Conservation (phyloP, 2,113 vertebrate genomes). For the Malurus elegans region DNA sequence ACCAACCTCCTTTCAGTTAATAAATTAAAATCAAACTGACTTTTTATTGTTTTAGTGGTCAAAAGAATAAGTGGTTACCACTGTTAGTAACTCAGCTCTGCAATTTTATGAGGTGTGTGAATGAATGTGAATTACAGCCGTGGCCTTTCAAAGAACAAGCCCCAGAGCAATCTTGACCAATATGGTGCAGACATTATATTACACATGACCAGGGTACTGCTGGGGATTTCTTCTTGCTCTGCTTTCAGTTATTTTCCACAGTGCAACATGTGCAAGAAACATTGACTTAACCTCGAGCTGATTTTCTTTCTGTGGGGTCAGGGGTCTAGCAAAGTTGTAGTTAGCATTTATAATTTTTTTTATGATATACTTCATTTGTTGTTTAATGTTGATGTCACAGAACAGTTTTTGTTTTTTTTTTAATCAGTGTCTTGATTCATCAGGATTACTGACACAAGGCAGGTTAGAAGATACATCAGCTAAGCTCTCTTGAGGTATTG, state of each 20-base stretch:
- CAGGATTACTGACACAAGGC: background rate
- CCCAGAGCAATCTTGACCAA: constrained; percentile 26
- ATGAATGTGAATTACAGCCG: background rate
- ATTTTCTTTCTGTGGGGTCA: background rate
- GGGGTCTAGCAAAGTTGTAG: background rate
- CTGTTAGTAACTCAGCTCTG: constrained; percentile 20
- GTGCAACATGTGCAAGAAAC: background rate
- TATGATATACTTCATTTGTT: background rate
- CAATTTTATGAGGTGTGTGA: constrained; percentile 23
- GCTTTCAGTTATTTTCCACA: background rate
- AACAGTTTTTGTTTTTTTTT: background rate
- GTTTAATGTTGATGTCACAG: background rate
- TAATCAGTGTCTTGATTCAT: background rate
- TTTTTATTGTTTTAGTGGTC: constrained; percentile 35
- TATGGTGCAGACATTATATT: background rate
- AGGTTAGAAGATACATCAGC: background rate
- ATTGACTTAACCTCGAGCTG: background rate
- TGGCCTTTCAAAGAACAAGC: constrained; percentile 22
- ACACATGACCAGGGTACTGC: background rate
- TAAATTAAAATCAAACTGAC: constrained; percentile 21
- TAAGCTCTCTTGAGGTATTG: background rate
- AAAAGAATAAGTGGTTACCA: constrained; percentile 33
- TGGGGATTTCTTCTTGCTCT: background rate
- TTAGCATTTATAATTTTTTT: background rate
- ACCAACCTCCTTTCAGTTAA: constrained; percentile 10